Conservation (phyloP, 2,888 invertebrate species). For the Orthosia incerta region DNA sequence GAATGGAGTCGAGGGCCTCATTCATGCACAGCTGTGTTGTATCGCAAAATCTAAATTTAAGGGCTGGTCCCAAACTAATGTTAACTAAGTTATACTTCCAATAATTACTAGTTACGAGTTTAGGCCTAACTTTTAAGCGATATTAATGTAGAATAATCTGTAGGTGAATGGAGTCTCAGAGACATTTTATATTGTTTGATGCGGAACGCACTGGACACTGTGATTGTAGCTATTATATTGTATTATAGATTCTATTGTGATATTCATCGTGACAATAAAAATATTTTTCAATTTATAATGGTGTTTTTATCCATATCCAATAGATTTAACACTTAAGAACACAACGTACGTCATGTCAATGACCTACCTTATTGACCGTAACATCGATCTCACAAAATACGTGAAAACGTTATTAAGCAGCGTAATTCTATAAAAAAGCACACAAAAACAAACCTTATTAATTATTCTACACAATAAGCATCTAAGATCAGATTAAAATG, state of each 20-base stretch:
- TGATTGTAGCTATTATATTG: slow-evolving; percentile 76
- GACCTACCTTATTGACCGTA: not conserved
- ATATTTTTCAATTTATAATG: slow-evolving; percentile 59
- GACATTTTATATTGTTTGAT: slow-evolving; percentile 64
- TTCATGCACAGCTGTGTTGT: slow-evolving; percentile 57
- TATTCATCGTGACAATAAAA: slow-evolving; percentile 75
- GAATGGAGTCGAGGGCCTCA: slow-evolving; percentile 36
- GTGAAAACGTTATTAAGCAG: not conserved
- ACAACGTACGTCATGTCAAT: not conserved
- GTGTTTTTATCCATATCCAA: slow-evolving; percentile 23
- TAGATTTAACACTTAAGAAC: not conserved
- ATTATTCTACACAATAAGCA: not conserved
- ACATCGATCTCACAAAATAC: slow-evolving; percentile 11
- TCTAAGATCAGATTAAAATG: not conserved
- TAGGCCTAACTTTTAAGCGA: slow-evolving; percentile 39
- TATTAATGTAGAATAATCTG: slow-evolving; percentile 38
- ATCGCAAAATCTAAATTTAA: slow-evolving; percentile 35
- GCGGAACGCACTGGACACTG: slow-evolving; percentile 75
- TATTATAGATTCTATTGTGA: slow-evolving; percentile 71
- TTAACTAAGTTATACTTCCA: slow-evolving; percentile 37
- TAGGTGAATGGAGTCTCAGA: slow-evolving; percentile 53
- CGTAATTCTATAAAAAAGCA: not conserved
- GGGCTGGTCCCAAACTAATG: slow-evolving; percentile 61
- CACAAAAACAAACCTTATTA: not conserved
- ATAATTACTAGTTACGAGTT: slow-evolving; percentile 31